phyloP scores from a whole-genome alignment of 1,140 invertebrate species.

The Achroia grisella region DNA sequence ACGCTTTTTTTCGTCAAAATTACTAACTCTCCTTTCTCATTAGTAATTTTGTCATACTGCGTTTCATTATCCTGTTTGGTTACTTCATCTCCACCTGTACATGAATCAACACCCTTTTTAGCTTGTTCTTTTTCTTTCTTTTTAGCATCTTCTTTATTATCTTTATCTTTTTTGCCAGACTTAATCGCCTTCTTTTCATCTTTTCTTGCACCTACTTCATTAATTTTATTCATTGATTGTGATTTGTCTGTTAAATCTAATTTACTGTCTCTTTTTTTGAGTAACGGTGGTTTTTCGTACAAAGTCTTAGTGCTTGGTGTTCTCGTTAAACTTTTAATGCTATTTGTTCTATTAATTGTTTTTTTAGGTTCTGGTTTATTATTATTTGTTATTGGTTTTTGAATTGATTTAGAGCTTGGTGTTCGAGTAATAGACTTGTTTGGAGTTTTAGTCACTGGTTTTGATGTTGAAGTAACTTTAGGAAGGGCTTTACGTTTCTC shows the following conservation, averaged over 20 bases:
- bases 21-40: slow-evolving; percentile 61
- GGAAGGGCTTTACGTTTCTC: slow-evolving; percentile 43
- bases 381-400: slow-evolving; percentile 31
- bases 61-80: slow-evolving; percentile 63
- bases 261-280: slow-evolving; percentile 53
- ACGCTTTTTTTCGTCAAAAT: slow-evolving; percentile 67
- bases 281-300: slow-evolving; percentile 52
- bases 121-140: slow-evolving; percentile 21
- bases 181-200: slow-evolving; percentile 18
- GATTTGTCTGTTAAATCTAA: slow-evolving; percentile 53
- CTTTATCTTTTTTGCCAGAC: slow-evolving; percentile 14
- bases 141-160: slow-evolving; percentile 16
- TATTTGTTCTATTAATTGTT: slow-evolving; percentile 60
- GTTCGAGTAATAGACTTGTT: slow-evolving; percentile 42
- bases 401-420: slow-evolving; percentile 36
- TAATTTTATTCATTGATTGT: slow-evolving; percentile 41
- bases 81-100: slow-evolving; percentile 34
- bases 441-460: slow-evolving; percentile 20
- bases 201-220: slow-evolving; percentile 32
- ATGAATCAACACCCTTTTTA: slow-evolving; percentile 9
- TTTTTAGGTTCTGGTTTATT: slow-evolving; percentile 64
- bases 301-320: slow-evolving; percentile 50
- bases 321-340: slow-evolving; percentile 58
- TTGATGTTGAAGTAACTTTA: slow-evolving; percentile 19
- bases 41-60: slow-evolving; percentile 60